Conservation (phyloP, 2,888 invertebrate genomes). For the Cephus pulcher region DNA sequence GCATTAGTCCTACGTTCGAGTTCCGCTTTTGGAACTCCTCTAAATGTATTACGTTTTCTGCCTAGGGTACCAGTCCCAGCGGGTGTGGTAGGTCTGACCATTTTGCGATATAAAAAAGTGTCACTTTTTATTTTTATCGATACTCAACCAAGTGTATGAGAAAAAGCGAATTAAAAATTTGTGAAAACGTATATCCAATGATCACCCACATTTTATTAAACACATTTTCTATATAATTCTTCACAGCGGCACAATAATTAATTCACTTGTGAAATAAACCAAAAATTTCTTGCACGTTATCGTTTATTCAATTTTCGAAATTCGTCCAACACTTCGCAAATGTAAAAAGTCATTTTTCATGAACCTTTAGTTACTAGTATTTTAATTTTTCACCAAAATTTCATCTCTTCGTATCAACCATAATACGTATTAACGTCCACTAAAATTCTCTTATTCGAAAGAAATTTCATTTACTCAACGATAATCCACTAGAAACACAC, state of each 20-base stretch:
- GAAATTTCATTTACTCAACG: background rate
- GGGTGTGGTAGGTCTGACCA: conserved; percentile 60
- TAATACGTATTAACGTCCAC: background rate
- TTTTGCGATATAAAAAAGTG: conserved; percentile 21
- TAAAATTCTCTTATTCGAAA: background rate
- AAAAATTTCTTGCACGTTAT: background rate
- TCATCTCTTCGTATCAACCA: background rate
- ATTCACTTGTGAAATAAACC: background rate
- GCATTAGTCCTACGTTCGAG: conserved; percentile 79
- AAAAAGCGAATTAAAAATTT: background rate
- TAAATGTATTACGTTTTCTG: conserved; percentile 75
- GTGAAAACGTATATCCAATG: background rate
- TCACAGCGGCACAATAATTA: background rate
- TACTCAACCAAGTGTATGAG: background rate
- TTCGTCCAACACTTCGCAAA: background rate
- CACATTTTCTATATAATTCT: background rate
- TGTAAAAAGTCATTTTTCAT: background rate
- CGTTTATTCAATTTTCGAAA: background rate
- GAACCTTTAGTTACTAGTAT: background rate
- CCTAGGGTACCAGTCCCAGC: conserved; percentile 64
- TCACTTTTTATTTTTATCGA: background rate
- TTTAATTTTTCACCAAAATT: background rate
- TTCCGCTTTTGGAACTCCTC: conserved; percentile 83
- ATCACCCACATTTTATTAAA: background rate
- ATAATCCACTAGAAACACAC: background rate